phyloP scores from a whole-genome alignment of 2,113 vertebrate species.

The Odontesthes bonariensis region DNA sequence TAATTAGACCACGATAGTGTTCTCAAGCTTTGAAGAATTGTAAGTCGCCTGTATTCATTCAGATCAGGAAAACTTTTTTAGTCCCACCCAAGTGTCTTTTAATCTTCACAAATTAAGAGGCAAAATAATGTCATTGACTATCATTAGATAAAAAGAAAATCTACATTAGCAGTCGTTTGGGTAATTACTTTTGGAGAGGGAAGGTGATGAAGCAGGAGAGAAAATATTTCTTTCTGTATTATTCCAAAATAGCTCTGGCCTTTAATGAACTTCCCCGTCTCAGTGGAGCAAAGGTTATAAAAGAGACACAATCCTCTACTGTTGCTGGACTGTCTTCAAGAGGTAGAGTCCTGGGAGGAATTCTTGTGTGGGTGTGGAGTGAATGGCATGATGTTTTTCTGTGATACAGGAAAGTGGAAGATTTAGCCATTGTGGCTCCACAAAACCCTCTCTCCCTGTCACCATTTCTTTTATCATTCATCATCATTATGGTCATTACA shows the following conservation, averaged over 20 bases:
- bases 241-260: constrained; percentile 44
- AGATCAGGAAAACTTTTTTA: not conserved
- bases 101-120: constrained; percentile 19
- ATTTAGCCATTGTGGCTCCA: not conserved
- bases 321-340: constrained; percentile 1
- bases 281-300: constrained; percentile 38
- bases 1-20: constrained; percentile 28
- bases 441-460: constrained; percentile 15
- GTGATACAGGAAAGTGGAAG: not conserved
- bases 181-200: constrained; percentile 23
- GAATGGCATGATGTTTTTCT: not conserved
- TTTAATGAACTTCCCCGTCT: constrained; percentile 32
- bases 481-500: constrained; percentile 55
- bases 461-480: constrained; percentile 14
- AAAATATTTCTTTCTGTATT: constrained; percentile 19
- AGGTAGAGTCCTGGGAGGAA: constrained; percentile 10
- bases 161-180: not conserved
- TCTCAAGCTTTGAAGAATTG: not conserved
- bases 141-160: constrained; percentile 36
- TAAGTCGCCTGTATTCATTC: not conserved
- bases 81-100: not conserved
- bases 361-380: constrained; percentile 2
- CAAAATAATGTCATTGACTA: constrained; percentile 13
- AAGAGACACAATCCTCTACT: not conserved
- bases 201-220: not conserved